Conservation (phyloP, 2,113 vertebrate species). For the Hemicordylus capensis region DNA sequence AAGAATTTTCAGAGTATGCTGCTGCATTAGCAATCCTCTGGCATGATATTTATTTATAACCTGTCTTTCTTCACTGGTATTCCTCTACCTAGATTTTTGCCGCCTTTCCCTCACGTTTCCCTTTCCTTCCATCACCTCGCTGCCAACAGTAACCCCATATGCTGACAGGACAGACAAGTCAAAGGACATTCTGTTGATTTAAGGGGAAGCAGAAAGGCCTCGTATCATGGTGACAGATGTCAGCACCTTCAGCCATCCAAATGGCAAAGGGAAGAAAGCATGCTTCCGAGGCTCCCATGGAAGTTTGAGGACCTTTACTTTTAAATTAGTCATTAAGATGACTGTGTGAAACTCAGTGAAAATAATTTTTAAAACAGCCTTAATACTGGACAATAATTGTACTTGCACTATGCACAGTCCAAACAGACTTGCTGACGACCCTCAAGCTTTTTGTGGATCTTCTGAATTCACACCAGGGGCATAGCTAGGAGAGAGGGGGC, state of each 20-base stretch:
- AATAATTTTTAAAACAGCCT: not conserved
- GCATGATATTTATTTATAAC: not conserved
- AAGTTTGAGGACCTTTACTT: not conserved
- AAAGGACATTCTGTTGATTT: slow-evolving; percentile 4
- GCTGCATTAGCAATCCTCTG: not conserved
- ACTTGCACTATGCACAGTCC: not conserved
- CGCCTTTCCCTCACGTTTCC: rapidly evolving
- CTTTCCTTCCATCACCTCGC: not conserved
- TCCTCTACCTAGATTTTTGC: not conserved
- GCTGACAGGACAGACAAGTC: not conserved
- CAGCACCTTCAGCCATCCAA: not conserved
- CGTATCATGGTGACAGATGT: not conserved
- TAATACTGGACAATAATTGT: not conserved
- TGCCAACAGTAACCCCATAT: not conserved
- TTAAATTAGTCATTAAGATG: not conserved
- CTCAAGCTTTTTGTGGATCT: not conserved
- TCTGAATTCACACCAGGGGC: not conserved
- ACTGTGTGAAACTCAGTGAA: not conserved
- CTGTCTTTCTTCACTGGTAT: not conserved
- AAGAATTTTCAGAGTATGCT: not conserved
- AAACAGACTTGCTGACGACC: not conserved
- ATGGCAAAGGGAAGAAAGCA: not conserved
- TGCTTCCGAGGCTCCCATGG: not conserved
- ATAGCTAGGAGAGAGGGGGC: too few relatives aligned
- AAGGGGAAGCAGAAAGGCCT: not conserved